Conservation (phyloP, 2,888 invertebrate species). For the Noctua pronuba region DNA sequence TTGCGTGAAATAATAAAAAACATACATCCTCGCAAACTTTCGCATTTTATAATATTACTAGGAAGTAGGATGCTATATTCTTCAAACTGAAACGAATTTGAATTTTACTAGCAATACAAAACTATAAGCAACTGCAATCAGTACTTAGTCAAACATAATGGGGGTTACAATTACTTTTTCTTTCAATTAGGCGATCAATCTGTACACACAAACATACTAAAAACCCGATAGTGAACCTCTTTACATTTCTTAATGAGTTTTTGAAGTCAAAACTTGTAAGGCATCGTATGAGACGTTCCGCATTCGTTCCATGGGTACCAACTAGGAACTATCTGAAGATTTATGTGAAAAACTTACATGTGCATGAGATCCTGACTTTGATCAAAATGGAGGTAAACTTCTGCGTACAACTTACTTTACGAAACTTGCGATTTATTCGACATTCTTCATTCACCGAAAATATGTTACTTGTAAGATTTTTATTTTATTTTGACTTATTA, state of each 20-base stretch:
- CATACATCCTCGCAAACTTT: too few relatives aligned
- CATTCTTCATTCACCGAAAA: not conserved
- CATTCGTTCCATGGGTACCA: slow-evolving; percentile 10
- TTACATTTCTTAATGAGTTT: slow-evolving; percentile 45
- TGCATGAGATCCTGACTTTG: slow-evolving; percentile 22
- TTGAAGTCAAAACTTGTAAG: slow-evolving; percentile 33
- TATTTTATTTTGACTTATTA: too few relatives aligned
- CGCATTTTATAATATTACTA: too few relatives aligned
- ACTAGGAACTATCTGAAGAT: slow-evolving; percentile 42
- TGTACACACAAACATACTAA: not conserved
- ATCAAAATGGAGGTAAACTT: slow-evolving; percentile 36
- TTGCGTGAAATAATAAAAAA: too few relatives aligned
- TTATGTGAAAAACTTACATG: slow-evolving; percentile 30
- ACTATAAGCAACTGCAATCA: not conserved
- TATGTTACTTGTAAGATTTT: not conserved
- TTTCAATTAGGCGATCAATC: not conserved
- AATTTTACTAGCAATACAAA: not conserved
- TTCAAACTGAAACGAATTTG: not conserved
- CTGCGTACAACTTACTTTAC: slow-evolving; percentile 1
- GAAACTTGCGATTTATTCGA: slow-evolving; percentile 15
- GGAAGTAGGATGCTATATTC: too few relatives aligned
- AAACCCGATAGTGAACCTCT: not conserved
- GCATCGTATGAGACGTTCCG: not conserved
- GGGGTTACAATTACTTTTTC: not conserved
- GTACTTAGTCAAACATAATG: too few relatives aligned